Evolutionary conservation across 2,888 invertebrate genomes (phyloP), one percentile per base, ranked within the genome.

Genomic region (Argyra leucocephala): DNA sequence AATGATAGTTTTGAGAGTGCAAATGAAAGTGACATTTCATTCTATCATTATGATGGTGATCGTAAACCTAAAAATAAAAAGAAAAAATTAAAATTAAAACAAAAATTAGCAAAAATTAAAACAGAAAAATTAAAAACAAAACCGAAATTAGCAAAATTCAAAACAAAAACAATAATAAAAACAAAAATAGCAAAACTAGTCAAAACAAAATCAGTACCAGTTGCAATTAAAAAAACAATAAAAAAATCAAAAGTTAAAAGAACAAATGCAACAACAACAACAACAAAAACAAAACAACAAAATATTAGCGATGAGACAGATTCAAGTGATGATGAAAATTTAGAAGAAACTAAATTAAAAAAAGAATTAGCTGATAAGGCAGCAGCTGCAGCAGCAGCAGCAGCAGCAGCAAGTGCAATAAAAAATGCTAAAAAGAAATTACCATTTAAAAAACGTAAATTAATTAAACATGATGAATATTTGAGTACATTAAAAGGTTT

Each of bases 321-420:
- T 72, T 83, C 83, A 59, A 82, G 82, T 70, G 82, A 83, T 73
- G 72, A 80, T 62, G 82, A 83, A 68, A 31, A 31, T 12, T 15
- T 48, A 18, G 10, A 5, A 7, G 31, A 31, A 31, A 31, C 5
- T 5, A 78, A 79, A 9, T 82, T 80, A 71, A 80, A 78, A 69
- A 81, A 81, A 74, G 69, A 72, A 4, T n/a, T n/a, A n/a, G n/a
- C n/a, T n/a, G n/a, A n/a, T n/a, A n/a, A n/a, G n/a, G n/a, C n/a
- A n/a, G n/a, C n/a, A n/a, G 81, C 82, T 57, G 82, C 81, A 57
- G 82, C 84, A 60, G 64, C 71, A 0, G 68, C 74, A 5, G 71
- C 74, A 7, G 76, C 76, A 37, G 76, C 77, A 64, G 63, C 67
- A 37, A 71, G 73, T 10, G 26, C 63, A 70, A 75, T 63, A 73